A percentile compares a stretch with the other conserved stretches of the same genome.
Evolutionary conservation across 2,113 vertebrate species (phyloP).

Genomic region (Otolemur garnettii): DNA sequence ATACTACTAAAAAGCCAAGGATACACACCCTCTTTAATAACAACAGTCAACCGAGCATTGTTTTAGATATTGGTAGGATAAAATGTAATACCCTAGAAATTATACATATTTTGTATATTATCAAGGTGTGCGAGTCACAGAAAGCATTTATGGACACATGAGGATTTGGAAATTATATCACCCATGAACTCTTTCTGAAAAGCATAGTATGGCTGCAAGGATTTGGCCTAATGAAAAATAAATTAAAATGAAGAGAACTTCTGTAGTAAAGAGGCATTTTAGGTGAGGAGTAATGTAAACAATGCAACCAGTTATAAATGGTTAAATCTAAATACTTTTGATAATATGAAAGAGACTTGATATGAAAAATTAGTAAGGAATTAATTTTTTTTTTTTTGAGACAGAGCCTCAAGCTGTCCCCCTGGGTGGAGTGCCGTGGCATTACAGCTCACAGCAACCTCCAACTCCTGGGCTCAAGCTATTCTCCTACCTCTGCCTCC

Average conservation of each 20-base stretch:
- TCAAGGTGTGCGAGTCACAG: not conserved
- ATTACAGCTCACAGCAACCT: too few species aligned
- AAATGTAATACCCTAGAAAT: not conserved
- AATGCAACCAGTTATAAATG: not conserved
- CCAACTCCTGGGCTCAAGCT: too few species aligned
- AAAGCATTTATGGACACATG: not conserved
- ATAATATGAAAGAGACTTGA: not conserved
- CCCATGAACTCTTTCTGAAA: not conserved
- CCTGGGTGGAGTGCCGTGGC: too few species aligned
- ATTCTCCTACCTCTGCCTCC: too few species aligned
- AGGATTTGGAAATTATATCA: not conserved
- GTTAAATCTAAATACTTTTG: not conserved
- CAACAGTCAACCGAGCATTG: not conserved
- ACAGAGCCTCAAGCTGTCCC: too few species aligned
- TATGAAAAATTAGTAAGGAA: not conserved
- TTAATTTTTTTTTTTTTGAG: not conserved
- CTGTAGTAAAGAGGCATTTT: not conserved
- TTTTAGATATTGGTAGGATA: not conserved
- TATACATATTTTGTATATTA: not conserved
- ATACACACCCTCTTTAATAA: not conserved
- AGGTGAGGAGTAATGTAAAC: not conserved
- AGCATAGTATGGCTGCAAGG: not conserved
- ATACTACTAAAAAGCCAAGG: not conserved
- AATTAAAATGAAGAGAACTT: not conserved
- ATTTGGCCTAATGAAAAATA: not conserved